These are phyloP conservation scores for Propithecus coquereli DNA, from an alignment of 2,113 vertebrate genomes.

Conservation along the genomic window DNA sequence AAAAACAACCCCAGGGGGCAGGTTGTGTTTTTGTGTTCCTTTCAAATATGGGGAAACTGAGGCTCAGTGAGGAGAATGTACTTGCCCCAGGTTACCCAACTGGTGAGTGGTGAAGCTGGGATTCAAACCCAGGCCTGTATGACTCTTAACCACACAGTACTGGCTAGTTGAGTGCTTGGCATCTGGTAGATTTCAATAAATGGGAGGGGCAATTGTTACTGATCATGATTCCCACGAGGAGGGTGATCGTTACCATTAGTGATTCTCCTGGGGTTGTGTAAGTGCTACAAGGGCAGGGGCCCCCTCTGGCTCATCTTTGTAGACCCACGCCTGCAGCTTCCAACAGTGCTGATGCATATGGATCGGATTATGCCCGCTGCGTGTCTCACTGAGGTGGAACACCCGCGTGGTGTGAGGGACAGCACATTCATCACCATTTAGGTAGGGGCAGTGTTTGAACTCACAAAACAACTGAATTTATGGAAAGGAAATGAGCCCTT, in stretches of 20 bases:
- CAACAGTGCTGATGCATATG: neutral
- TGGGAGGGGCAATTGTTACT: neutral
- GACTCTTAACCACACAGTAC: neutral
- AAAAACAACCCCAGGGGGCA: neutral
- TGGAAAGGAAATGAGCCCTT: constrained; percentile 6
- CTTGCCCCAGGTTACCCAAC: neutral
- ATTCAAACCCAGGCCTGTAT: neutral
- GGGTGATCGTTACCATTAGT: neutral
- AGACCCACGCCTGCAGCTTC: neutral
- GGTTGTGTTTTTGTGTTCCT: neutral
- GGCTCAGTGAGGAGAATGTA: neutral
- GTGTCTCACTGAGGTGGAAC: neutral
- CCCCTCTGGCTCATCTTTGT: neutral
- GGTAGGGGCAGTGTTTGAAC: neutral
- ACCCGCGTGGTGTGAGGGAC: neutral
- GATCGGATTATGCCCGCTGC: neutral
- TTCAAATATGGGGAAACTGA: neutral
- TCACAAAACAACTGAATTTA: neutral
- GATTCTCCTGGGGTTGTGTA: neutral
- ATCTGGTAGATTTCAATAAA: neutral
- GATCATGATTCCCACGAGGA: neutral
- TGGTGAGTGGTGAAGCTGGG: neutral
- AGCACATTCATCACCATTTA: neutral
- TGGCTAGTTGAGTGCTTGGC: neutral
- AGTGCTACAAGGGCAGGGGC: neutral